A percentile compares a stretch with the other conserved stretches of the same genome.
Evolutionary conservation across 2,888 invertebrate genomes (phyloP).

Genomic region (Lasioglossum oenotherae): DNA sequence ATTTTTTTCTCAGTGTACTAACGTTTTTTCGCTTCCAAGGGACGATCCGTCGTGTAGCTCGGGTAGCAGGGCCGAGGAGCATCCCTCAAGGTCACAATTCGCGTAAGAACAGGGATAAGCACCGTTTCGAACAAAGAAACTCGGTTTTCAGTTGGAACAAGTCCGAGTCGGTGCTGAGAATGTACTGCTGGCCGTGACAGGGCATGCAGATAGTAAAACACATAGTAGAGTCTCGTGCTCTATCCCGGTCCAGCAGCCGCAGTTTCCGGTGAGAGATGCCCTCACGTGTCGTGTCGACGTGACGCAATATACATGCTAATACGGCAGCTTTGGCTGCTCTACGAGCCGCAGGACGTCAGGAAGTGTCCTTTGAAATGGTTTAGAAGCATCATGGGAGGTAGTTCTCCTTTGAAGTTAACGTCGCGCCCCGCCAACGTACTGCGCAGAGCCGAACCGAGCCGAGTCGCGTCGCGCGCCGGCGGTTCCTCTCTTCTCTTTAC

Average conservation of each 20-base stretch:
- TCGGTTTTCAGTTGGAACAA: slow-evolving; percentile 38
- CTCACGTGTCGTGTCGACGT: slow-evolving; percentile 69
- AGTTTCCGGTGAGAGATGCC: slow-evolving; percentile 63
- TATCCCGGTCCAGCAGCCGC: slow-evolving; percentile 31
- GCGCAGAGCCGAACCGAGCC: not conserved
- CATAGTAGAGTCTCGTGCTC: slow-evolving; percentile 39
- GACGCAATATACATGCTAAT: slow-evolving; percentile 77
- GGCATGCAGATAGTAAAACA: slow-evolving; percentile 48
- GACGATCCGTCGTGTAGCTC: too few relatives aligned
- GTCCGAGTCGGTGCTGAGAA: slow-evolving; percentile 5
- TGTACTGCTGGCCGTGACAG: slow-evolving; percentile 47
- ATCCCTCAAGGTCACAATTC: slow-evolving; percentile 25
- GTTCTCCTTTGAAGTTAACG: slow-evolving; percentile 40
- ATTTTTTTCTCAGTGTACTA: too few relatives aligned
- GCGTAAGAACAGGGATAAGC: slow-evolving; percentile 34
- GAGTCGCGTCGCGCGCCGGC: not conserved
- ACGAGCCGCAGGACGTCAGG: slow-evolving; percentile 60
- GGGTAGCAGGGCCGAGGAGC: not conserved
- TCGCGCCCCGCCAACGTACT: not conserved
- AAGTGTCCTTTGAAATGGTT: slow-evolving; percentile 56
- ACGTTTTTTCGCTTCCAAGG: not conserved
- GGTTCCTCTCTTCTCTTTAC: slow-evolving; percentile 20
- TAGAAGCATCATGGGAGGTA: slow-evolving; percentile 32
- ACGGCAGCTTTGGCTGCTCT: slow-evolving; percentile 64
- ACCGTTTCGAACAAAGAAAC: slow-evolving; percentile 41